Conservation (phyloP, 1,140 invertebrate genomes). For the Psilanteris sp. region DNA sequence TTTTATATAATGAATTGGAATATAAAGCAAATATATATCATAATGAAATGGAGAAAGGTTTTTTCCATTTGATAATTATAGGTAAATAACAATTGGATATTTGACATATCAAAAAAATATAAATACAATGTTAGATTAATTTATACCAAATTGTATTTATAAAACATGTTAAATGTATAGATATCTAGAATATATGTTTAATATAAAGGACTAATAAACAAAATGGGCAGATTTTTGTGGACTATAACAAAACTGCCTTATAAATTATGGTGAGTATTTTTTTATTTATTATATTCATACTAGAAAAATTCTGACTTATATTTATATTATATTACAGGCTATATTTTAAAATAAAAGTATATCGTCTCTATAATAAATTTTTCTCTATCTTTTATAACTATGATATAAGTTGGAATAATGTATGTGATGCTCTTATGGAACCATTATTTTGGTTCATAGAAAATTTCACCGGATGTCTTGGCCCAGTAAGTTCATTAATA, state of each 20-base stretch:
- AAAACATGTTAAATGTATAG: constrained; percentile 2
- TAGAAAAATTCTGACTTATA: neutral
- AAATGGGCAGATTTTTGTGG: constrained; percentile 31
- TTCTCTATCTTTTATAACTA: constrained; percentile 87
- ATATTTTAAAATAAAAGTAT: constrained; percentile 67
- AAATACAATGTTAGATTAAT: no score
- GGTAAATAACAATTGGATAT: no score
- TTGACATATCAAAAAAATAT: no score
- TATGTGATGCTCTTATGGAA: constrained; percentile 91
- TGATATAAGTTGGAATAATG: constrained; percentile 87
- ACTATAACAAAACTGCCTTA: constrained; percentile 36
- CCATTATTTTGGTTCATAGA: constrained; percentile 98
- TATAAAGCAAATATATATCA: no score
- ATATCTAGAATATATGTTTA: neutral
- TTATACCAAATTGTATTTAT: constrained; percentile 47
- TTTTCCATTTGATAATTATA: no score
- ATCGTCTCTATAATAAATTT: constrained; percentile 69
- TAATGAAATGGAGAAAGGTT: no score
- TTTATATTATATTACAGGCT: constrained; percentile 62
- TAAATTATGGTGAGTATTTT: constrained; percentile 43
- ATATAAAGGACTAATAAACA: constrained; percentile 3
- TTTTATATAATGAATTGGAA: no score
- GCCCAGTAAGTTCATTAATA: constrained; percentile 85
- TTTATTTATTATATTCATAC: neutral
- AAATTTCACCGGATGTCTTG: constrained; percentile 91